Base-by-base conservation (phyloP, 2,797 vertebrate genomes). In the Eleutherodactylus coqui region DNA sequence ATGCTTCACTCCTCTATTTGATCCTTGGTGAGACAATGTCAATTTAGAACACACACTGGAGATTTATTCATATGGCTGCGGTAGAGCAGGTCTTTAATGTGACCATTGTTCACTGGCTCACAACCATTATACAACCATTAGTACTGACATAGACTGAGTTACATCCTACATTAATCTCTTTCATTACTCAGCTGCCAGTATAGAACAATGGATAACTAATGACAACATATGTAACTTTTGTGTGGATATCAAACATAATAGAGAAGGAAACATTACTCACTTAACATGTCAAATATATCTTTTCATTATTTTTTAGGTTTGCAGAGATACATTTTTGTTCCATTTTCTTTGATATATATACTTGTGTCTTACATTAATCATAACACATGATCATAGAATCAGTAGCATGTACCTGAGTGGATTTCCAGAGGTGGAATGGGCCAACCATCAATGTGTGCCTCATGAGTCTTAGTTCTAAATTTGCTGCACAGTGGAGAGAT, bases 161-260 rank as follows among this genome's bases (percentile, higher is more conserved):
- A 51, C 53, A 60, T 75, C 73, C 55, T 43, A 62, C 70, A 84
- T 84, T 53, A 62, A 76, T 76, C 55, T 76, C 41, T 64, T 84
- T 75, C 82, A 62, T 19, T 47, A 21, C 55, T 27, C 36, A 45
- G 41, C 70, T n/a, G 29, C 51, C 82, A 64, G 13, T 16, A 11
- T 41, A 83, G 38, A 75, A 83, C 49, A 83, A 83, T 75, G 36
- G 36, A 75, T 60, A 60, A 83, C 69, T 58, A 83, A 73, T 60
- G 36, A 72, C n/a, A 32, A 38, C n/a, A 53, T 17, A 17, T 9
- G 34, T 16, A 82, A 70, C 49, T 17, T 36, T 41, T 73, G 34
- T n/a, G 69, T 24, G 53, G 36, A 72, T n/a, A 19, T 58, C 11
- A 83, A 72, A 55, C 34, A 49, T 72, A 82, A 29, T 38, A 55